Evolutionary conservation across 2,113 vertebrate genomes (phyloP).

Genomic region (Oreochromis niloticus): DNA sequence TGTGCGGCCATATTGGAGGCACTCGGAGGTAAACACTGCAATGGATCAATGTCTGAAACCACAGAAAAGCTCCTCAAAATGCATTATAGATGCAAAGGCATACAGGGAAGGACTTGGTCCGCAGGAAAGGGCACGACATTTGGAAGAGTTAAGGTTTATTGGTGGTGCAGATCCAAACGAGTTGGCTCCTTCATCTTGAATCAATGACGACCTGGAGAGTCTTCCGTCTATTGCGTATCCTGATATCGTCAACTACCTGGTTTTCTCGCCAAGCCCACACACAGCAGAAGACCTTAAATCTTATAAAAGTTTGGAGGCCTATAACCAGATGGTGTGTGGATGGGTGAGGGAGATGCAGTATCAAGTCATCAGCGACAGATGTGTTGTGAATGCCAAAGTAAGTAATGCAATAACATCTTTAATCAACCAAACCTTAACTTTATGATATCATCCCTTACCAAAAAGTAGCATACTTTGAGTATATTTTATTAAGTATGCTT

Average conservation of each 20-base stretch:
- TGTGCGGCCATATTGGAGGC: not conserved
- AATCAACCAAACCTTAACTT: not conserved
- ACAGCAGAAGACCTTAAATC: no score
- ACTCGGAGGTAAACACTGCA: not conserved
- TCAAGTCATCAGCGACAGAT: not conserved
- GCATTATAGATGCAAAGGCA: not conserved
- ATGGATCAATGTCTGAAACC: not conserved
- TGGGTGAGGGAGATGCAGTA: not conserved
- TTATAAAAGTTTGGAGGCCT: no score
- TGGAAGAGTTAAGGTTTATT: no score
- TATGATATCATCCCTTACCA: not conserved
- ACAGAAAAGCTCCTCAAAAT: not conserved
- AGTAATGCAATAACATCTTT: not conserved
- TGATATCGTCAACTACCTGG: no score
- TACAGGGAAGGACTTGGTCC: not conserved
- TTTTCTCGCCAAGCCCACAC: no score
- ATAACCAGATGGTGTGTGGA: no score
- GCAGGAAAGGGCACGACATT: not conserved
- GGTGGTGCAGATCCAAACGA: no score
- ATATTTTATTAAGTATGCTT: not conserved
- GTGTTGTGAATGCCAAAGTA: not conserved
- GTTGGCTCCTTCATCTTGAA: no score
- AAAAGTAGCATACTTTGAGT: accelerated
- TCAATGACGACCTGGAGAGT: no score
- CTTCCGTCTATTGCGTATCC: no score